Conservation (phyloP, 2,888 invertebrate genomes). For the Dexiosoma caninum region DNA sequence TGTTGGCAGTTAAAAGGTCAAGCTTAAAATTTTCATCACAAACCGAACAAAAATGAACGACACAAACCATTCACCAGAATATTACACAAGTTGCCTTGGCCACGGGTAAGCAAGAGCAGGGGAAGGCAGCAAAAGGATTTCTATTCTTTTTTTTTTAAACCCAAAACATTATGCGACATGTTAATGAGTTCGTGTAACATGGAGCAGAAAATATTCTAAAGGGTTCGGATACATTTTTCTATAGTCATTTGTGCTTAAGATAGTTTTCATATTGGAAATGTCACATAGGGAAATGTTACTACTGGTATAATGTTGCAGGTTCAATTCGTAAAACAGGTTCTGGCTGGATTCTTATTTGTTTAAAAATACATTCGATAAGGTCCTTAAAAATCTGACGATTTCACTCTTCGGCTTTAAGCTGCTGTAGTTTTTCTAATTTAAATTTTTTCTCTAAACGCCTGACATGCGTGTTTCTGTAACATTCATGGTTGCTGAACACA, state of each 20-base stretch:
- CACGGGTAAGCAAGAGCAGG: neutral
- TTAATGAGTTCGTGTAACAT: neutral
- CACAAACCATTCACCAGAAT: neutral
- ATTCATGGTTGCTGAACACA: neutral
- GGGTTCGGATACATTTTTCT: no score
- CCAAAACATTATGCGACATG: neutral
- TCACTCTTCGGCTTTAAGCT: no score
- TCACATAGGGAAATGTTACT: neutral
- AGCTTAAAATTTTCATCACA: conserved; percentile 30
- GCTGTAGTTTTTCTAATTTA: no score
- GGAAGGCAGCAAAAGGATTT: neutral
- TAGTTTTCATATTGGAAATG: conserved; percentile 38
- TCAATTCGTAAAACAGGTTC: no score
- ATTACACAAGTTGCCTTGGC: neutral
- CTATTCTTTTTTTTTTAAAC: neutral
- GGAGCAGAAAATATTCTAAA: neutral
- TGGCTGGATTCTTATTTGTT: no score
- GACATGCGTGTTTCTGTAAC: neutral
- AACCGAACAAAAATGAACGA: neutral
- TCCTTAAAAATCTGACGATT: no score
- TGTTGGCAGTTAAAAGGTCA: conserved; percentile 39
- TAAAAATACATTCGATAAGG: no score
- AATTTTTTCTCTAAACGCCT: no score
- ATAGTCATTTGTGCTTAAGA: neutral
- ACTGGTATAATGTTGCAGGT: no score